A percentile compares a stretch with the other conserved stretches of the same genome.
Conservation (phyloP, 2,888 invertebrate genomes). For the Amaurobius ferox region DNA sequence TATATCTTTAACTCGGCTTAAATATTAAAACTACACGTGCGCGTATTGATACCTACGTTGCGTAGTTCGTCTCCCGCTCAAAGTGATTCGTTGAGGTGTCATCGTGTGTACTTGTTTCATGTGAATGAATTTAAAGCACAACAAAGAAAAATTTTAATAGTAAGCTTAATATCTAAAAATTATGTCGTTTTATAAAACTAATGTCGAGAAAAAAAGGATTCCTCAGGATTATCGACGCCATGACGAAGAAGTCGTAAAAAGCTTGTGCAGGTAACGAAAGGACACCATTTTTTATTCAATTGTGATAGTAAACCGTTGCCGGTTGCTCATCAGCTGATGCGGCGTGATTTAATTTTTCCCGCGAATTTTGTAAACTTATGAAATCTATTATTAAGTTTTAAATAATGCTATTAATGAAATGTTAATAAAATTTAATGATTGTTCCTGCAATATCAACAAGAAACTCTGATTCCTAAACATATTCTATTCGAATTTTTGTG, state of each 20-base stretch:
- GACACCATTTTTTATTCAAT: conserved; percentile 40
- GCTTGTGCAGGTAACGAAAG: conserved; percentile 79
- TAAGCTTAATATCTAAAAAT: background rate
- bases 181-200: conserved; percentile 70
- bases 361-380: background rate
- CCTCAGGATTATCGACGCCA: conserved; percentile 71
- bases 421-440: no score
- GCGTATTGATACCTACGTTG: conserved; percentile 42
- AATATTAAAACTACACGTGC: conserved; percentile 45
- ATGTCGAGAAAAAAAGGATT: conserved; percentile 61
- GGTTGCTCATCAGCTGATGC: conserved; percentile 53
- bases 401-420: no score
- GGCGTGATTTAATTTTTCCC: conserved; percentile 19
- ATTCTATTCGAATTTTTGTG: background rate
- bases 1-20: conserved; percentile 2
- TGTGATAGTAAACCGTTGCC: conserved; percentile 44
- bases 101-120: background rate
- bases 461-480: no score
- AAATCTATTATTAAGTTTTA: no score
- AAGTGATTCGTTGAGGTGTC: conserved; percentile 13
- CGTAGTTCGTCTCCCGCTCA: conserved; percentile 37
- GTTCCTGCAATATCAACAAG: no score
- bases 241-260: conserved; percentile 79
- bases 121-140: conserved; percentile 37
- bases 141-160: background rate